These are phyloP conservation scores for Onychostoma macrolepis DNA, from an alignment of 2,113 vertebrate species.

Conservation along the genomic window DNA sequence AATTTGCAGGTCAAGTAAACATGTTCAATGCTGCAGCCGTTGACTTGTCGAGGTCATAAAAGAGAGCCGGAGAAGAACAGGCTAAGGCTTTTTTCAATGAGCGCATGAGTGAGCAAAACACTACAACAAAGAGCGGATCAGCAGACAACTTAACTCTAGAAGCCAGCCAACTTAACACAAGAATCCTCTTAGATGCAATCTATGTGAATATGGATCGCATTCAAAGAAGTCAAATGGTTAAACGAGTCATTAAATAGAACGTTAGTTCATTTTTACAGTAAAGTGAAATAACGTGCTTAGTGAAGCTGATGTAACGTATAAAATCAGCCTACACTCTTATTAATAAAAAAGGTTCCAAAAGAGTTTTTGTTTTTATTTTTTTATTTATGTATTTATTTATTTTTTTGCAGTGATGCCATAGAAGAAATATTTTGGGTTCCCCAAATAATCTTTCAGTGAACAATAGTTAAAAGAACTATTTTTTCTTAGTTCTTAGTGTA, in stretches of 20 bases:
- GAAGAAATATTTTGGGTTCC: background rate
- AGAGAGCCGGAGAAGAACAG: constrained; percentile 47
- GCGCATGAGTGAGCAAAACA: constrained; percentile 46
- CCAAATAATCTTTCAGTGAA: background rate
- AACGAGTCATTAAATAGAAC: background rate
- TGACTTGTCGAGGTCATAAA: constrained; percentile 61
- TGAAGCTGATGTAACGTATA: background rate
- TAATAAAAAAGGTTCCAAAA: background rate
- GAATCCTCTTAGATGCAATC: constrained; percentile 10
- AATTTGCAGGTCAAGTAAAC: constrained; percentile 76
- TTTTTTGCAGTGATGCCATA: background rate
- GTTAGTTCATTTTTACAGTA: background rate
- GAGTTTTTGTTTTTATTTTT: no score
- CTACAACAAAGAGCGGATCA: constrained; percentile 42
- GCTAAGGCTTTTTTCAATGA: constrained; percentile 45
- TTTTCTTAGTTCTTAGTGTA: background rate
- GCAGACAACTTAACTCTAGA: constrained; percentile 36
- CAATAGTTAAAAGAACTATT: background rate
- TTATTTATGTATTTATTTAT: no score
- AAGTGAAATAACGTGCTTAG: background rate
- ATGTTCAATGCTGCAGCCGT: constrained; percentile 70
- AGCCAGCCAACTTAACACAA: constrained; percentile 33
- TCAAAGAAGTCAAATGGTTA: constrained; percentile 30
- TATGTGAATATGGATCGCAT: constrained; percentile 26
- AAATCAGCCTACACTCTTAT: background rate